phyloP scores from a whole-genome alignment of 2,113 vertebrate genomes.

The Limanda limanda region DNA sequence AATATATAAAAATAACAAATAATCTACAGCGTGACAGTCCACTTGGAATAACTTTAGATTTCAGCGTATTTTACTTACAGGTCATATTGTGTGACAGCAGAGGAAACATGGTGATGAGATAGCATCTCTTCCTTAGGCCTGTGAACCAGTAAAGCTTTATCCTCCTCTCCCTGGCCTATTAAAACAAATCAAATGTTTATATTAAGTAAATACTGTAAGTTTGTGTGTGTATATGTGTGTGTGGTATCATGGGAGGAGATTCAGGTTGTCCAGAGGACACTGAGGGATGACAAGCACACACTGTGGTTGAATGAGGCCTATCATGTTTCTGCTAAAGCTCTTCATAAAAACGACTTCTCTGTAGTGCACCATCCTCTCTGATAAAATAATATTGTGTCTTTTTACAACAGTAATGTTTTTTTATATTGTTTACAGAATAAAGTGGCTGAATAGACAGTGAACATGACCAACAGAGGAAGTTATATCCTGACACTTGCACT shows the following conservation, averaged over 20 bases:
- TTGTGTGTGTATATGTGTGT: too few relatives aligned
- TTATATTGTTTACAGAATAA: neutral
- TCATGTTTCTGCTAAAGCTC: conserved; percentile 59
- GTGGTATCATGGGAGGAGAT: too few relatives aligned
- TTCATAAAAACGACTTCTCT: conserved; percentile 37
- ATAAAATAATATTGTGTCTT: neutral
- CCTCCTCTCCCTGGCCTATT: neutral
- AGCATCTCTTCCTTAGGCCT: conserved; percentile 33
- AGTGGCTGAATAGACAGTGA: neutral
- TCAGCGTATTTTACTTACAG: conserved; percentile 43
- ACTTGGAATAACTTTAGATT: neutral
- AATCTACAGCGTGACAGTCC: too few relatives aligned
- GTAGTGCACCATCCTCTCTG: neutral
- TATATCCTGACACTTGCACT: too few relatives aligned
- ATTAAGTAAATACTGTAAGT: too few relatives aligned
- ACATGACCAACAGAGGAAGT: neutral
- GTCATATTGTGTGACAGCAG: conserved; percentile 62
- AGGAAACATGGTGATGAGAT: conserved; percentile 34
- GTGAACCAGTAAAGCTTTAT: conserved; percentile 24
- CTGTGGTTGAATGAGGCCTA: conserved; percentile 27
- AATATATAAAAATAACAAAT: too few relatives aligned
- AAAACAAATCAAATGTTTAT: too few relatives aligned
- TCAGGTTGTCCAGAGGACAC: too few relatives aligned
- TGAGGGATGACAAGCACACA: conserved; percentile 43
- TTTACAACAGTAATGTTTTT: neutral